phyloP scores from a whole-genome alignment of 2,113 vertebrate species.

The Catagonus wagneri region DNA sequence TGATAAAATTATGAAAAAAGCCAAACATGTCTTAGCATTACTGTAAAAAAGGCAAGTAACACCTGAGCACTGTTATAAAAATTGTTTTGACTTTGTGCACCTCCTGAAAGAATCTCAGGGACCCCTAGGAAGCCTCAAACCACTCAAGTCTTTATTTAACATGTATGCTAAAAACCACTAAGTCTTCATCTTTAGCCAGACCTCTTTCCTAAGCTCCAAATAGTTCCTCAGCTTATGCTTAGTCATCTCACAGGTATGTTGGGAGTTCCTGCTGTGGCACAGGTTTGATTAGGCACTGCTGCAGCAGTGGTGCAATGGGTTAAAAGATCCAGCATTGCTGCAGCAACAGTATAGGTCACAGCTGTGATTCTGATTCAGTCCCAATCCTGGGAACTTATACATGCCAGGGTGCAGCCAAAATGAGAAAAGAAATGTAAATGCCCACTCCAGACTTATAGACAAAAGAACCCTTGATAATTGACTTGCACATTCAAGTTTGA shows the following conservation, averaged over 20 bases:
- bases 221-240: neutral
- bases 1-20: slow-evolving; percentile 6
- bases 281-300: too few species aligned
- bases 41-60: neutral
- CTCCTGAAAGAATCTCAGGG: neutral
- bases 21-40: neutral
- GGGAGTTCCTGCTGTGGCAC: too few species aligned
- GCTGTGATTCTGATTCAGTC: too few species aligned
- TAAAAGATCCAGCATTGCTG: too few species aligned
- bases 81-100: neutral
- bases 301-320: too few species aligned
- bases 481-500: neutral
- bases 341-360: too few species aligned
- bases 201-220: neutral
- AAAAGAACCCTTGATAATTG: neutral
- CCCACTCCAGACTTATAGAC: neutral
- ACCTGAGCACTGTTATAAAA: neutral
- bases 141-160: neutral
- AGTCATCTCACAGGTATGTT: neutral
- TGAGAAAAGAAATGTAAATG: neutral
- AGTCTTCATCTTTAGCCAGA: neutral
- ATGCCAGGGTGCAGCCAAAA: too few species aligned
- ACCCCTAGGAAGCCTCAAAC: neutral
- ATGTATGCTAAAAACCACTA: neutral
- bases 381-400: too few species aligned